Evolutionary conservation across 2,888 invertebrate species (phyloP).

Genomic region (Trachelus troglodyta): DNA sequence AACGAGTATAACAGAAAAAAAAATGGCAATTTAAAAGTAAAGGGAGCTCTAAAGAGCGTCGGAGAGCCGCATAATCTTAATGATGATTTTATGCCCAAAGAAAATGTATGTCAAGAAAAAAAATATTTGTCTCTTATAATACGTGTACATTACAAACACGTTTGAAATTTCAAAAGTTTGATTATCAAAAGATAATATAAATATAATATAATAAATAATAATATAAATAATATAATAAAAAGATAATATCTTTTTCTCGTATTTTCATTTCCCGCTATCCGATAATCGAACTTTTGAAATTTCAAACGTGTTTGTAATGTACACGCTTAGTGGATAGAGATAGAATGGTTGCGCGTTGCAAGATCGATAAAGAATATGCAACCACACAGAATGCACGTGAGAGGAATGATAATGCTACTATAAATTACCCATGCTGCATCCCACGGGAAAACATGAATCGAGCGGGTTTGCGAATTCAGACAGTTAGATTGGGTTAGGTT

Average conservation of each 20-base stretch:
- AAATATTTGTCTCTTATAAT: not conserved
- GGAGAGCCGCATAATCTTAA: not conserved
- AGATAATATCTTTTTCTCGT: not conserved
- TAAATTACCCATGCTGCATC: not conserved
- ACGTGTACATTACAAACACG: no score
- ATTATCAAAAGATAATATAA: no score
- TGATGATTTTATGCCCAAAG: not conserved
- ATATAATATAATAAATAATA: no score
- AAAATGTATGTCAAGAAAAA: not conserved
- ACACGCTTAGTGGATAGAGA: not conserved
- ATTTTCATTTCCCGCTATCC: not conserved
- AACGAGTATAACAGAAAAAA: not conserved
- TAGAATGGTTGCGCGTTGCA: not conserved
- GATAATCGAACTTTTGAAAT: not conserved
- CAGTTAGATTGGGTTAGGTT: not conserved
- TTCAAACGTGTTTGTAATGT: not conserved
- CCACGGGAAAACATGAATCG: not conserved
- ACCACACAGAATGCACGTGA: not conserved
- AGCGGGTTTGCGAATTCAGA: not conserved
- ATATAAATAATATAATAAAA: no score
- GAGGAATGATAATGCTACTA: not conserved
- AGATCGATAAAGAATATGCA: constrained; percentile 1
- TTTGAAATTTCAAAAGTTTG: no score
- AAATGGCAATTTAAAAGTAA: not conserved
- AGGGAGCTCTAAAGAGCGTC: not conserved